Evolutionary conservation across 2,888 invertebrate genomes (phyloP).

Genomic region (Lasioglossum villosulum): DNA sequence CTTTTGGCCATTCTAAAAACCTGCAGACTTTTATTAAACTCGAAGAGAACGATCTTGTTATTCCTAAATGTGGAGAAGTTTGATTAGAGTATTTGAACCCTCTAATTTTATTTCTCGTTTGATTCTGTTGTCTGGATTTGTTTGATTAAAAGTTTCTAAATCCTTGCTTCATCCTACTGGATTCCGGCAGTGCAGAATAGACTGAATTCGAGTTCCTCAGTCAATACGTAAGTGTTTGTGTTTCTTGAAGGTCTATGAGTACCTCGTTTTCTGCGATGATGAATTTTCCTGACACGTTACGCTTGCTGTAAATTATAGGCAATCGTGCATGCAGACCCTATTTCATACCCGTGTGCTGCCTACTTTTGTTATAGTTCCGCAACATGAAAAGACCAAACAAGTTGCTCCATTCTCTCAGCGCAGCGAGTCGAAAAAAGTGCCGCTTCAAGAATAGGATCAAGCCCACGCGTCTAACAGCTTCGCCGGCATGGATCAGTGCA

Average conservation of each 20-base stretch:
- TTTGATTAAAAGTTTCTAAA: neutral
- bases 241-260: neutral
- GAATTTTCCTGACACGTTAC: neutral
- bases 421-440: neutral
- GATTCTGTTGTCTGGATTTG: neutral
- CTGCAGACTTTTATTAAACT: neutral
- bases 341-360: neutral
- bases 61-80: neutral
- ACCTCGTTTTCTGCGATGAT: neutral
- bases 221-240: neutral
- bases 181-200: neutral
- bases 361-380: neutral
- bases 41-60: neutral
- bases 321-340: neutral
- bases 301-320: neutral
- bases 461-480: constrained; percentile 9
- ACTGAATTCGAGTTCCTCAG: neutral
- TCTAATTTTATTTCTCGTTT: no score
- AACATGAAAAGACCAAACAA: constrained; percentile 1
- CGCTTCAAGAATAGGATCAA: constrained; percentile 6
- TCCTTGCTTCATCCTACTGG: neutral
- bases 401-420: constrained; percentile 10
- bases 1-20: neutral
- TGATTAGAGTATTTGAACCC: no score
- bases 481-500: constrained; percentile 5